phyloP scores from a whole-genome alignment of 1,140 invertebrate genomes.

The Zaprionus capensis region DNA sequence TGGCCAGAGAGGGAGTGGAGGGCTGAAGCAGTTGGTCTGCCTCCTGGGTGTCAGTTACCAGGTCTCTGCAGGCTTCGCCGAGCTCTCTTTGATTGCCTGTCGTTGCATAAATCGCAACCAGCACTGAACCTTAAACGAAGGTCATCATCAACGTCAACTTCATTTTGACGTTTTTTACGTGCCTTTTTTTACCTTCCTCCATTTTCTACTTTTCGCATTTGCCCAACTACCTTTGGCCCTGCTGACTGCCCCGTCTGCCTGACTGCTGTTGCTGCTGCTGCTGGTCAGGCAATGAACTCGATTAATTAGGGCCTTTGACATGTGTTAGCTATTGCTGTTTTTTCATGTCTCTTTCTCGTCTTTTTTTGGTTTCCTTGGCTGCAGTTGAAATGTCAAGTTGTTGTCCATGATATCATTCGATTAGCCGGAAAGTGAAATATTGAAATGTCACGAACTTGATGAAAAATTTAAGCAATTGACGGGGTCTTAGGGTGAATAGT shows the following conservation, averaged over 20 bases:
- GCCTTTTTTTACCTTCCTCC: slow-evolving; percentile 36
- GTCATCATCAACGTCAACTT: slow-evolving; percentile 65
- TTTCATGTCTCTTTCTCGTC: background rate
- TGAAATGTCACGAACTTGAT: slow-evolving; percentile 10
- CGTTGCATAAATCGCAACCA: slow-evolving; percentile 44
- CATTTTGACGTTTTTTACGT: slow-evolving; percentile 32
- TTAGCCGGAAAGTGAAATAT: slow-evolving; percentile 8
- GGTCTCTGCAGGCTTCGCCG: slow-evolving; percentile 22
- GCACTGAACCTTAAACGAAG: slow-evolving; percentile 75
- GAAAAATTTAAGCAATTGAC: background rate
- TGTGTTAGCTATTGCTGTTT: slow-evolving; percentile 33
- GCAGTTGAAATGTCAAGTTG: slow-evolving; percentile 64
- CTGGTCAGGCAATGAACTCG: slow-evolving; percentile 74
- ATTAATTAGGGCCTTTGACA: slow-evolving; percentile 77
- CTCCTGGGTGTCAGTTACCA: slow-evolving; percentile 69
- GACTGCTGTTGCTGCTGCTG: background rate
- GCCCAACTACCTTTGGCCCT: slow-evolving; percentile 22
- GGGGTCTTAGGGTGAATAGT: background rate
- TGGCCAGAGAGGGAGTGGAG: background rate
- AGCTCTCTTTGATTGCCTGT: slow-evolving; percentile 36
- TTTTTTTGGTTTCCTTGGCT: slow-evolving; percentile 2
- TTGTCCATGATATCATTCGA: slow-evolving; percentile 3
- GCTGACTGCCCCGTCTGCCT: background rate
- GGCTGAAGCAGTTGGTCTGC: slow-evolving; percentile 21
- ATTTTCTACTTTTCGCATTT: slow-evolving; percentile 25